Percentiles rank a stretch among this genome's conserved stretches.
Evolutionary conservation across 1,140 invertebrate genomes (phyloP).

Genomic region (Drosophila parvula): DNA sequence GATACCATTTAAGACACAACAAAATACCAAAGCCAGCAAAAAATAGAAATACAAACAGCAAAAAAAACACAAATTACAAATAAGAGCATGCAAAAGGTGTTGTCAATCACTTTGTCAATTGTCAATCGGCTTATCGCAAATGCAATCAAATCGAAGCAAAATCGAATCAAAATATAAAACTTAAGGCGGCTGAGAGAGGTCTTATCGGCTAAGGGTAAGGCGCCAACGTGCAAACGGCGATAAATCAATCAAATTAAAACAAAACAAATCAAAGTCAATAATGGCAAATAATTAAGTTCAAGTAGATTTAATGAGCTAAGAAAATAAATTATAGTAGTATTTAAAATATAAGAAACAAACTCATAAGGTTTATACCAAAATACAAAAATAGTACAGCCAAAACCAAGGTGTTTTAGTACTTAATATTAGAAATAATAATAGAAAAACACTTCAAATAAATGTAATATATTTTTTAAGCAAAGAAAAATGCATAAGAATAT

Average conservation of each 20-base stretch:
- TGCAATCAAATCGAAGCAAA: slow-evolving; percentile 57
- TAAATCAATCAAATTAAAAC: slow-evolving; percentile 62
- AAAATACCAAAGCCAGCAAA: background rate
- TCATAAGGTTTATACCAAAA: too few relatives aligned
- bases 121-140: slow-evolving; percentile 49
- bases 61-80: background rate
- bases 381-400: background rate
- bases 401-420: too few relatives aligned
- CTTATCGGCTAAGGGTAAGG: slow-evolving; percentile 54
- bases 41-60: slow-evolving; percentile 1
- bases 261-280: slow-evolving; percentile 45
- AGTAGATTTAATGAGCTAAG: slow-evolving; percentile 27
- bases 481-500: too few relatives aligned
- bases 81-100: slow-evolving; percentile 13
- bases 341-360: background rate
- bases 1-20: slow-evolving; percentile 16
- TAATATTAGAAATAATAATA: too few relatives aligned
- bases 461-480: too few relatives aligned
- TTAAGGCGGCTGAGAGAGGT: slow-evolving; percentile 13
- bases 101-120: slow-evolving; percentile 47
- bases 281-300: slow-evolving; percentile 48
- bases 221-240: slow-evolving; percentile 20
- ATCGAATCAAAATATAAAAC: slow-evolving; percentile 51
- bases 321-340: background rate
- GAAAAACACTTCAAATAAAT: too few relatives aligned